phyloP scores from a whole-genome alignment of 1,140 invertebrate species.

The Caenorhabditis tropicalis region DNA sequence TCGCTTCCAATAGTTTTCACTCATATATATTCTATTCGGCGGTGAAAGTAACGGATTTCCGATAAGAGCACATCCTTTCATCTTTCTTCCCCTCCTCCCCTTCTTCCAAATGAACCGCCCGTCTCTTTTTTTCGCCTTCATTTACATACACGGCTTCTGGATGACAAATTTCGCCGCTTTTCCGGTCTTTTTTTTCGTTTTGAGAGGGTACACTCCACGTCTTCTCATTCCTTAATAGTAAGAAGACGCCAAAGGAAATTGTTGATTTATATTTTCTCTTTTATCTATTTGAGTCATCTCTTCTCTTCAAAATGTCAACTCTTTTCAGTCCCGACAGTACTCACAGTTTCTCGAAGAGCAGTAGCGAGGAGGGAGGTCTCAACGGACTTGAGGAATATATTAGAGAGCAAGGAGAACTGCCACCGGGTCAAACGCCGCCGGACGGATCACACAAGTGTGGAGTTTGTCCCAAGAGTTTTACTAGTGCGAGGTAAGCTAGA shows the following conservation, averaged over 20 bases:
- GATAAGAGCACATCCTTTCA: constrained; percentile 44
- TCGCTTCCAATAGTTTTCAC: background rate
- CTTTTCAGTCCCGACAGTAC: background rate
- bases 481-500: constrained; percentile 60
- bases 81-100: too few species aligned
- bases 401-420: constrained; percentile 39
- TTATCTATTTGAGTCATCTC: background rate
- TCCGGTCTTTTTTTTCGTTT: background rate
- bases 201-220: background rate
- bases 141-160: constrained; percentile 10
- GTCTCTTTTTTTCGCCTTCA: background rate
- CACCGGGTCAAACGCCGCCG: constrained; percentile 12
- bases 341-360: background rate
- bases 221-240: too few species aligned
- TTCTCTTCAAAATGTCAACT: background rate
- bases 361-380: constrained; percentile 1
- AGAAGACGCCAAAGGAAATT: constrained; percentile 43
- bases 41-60: constrained; percentile 41
- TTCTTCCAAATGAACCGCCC: constrained; percentile 25
- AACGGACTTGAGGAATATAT: constrained; percentile 1
- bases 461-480: constrained; percentile 61
- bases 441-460: constrained; percentile 57
- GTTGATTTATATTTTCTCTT: constrained; percentile 20
- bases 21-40: background rate
- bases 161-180: constrained; percentile 7